Evolutionary conservation across 1,140 invertebrate species (phyloP).

Genomic region (Drosophila nasuta): DNA sequence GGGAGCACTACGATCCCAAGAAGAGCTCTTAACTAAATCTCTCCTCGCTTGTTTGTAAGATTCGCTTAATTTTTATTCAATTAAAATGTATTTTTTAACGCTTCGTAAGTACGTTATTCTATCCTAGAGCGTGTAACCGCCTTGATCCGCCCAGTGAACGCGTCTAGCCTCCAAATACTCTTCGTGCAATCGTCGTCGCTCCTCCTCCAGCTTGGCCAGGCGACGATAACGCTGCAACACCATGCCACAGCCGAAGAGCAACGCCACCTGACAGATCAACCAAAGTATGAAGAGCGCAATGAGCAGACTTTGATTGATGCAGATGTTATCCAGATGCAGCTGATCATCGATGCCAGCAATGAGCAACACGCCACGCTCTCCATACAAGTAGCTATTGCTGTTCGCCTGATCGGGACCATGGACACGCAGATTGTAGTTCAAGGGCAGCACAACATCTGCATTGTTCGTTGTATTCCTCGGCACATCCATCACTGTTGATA

Average conservation of each 20-base stretch:
- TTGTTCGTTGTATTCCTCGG: constrained; percentile 33
- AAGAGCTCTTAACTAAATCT: constrained; percentile 55
- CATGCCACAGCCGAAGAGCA: constrained; percentile 80
- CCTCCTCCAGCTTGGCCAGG: constrained; percentile 76
- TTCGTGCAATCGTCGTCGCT: constrained; percentile 75
- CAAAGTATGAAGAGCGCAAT: constrained; percentile 81
- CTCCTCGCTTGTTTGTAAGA: constrained; percentile 34
- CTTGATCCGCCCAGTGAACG: constrained; percentile 82
- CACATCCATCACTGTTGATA: constrained; percentile 76
- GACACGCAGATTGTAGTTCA: constrained; percentile 85
- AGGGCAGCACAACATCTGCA: constrained; percentile 73
- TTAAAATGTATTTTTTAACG: constrained; percentile 67
- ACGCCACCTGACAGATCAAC: constrained; percentile 76
- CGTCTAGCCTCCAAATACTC: constrained; percentile 75
- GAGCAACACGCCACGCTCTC: constrained; percentile 85
- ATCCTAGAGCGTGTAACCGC: constrained; percentile 75
- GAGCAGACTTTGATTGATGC: constrained; percentile 79
- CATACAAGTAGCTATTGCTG: constrained; percentile 84
- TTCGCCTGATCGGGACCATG: constrained; percentile 79
- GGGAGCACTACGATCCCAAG: constrained; percentile 92
- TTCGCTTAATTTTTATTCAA: constrained; percentile 68
- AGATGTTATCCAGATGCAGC: constrained; percentile 73
- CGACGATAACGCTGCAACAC: constrained; percentile 77
- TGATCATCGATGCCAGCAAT: constrained; percentile 85
- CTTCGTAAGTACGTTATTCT: constrained; percentile 18